A percentile compares a stretch with the other conserved stretches of the same genome.
These are phyloP conservation scores for Cephus pygmeus DNA, from an alignment of 2,888 invertebrate genomes.

Conservation along the genomic window DNA sequence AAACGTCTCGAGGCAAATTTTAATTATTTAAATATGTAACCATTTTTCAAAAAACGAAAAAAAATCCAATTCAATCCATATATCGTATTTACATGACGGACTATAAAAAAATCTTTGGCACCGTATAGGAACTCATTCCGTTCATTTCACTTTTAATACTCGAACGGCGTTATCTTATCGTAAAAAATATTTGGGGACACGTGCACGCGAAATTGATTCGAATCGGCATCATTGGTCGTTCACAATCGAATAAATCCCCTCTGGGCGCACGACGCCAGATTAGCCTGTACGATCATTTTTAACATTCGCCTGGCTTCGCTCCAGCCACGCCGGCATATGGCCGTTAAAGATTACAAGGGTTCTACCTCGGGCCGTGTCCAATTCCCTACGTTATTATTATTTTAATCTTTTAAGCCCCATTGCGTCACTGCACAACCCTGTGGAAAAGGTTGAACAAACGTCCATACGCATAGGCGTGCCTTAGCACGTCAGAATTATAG, in stretches of 20 bases:
- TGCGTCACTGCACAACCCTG: not conserved
- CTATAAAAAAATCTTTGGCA: slow-evolving; percentile 12
- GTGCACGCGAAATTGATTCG: slow-evolving; percentile 10
- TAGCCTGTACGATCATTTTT: slow-evolving; percentile 17
- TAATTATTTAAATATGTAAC: no score
- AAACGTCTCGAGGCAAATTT: no score
- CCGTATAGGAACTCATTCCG: slow-evolving; percentile 22
- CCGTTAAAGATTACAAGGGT: slow-evolving; percentile 57
- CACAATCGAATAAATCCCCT: slow-evolving; percentile 59
- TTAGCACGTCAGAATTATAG: not conserved
- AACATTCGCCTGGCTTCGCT: slow-evolving; percentile 54
- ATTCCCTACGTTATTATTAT: slow-evolving; percentile 61
- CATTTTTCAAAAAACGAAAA: not conserved
- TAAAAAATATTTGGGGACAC: not conserved
- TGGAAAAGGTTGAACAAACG: not conserved
- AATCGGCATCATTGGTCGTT: slow-evolving; percentile 28
- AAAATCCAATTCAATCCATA: not conserved
- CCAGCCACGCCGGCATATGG: slow-evolving; percentile 58
- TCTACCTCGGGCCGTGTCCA: slow-evolving; percentile 54
- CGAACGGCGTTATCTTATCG: not conserved
- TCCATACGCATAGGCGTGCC: not conserved
- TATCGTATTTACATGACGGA: slow-evolving; percentile 6
- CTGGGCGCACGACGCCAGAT: slow-evolving; percentile 30
- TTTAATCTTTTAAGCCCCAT: slow-evolving; percentile 52
- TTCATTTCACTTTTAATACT: not conserved